Percentiles rank a stretch among this genome's conserved stretches.
phyloP scores from a whole-genome alignment of 2,888 invertebrate species.

The Melikaiella ostensackeni region DNA sequence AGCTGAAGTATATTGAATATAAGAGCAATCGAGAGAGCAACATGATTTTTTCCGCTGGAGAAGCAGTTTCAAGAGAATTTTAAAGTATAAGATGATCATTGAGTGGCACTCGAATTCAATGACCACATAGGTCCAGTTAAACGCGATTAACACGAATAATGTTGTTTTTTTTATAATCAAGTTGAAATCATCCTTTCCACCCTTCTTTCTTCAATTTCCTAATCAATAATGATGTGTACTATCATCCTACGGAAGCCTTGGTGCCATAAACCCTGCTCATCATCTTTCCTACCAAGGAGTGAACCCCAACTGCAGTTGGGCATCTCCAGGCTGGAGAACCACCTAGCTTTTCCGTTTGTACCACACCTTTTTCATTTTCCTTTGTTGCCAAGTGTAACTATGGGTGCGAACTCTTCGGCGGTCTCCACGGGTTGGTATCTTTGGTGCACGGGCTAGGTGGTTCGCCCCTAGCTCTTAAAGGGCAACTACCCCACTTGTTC shows the following conservation, averaged over 20 bases:
- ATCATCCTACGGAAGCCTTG: not conserved
- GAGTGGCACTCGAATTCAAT: too few species aligned
- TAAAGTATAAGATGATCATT: too few species aligned
- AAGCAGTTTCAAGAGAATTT: too few species aligned
- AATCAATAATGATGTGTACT: not conserved
- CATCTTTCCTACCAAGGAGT: not conserved
- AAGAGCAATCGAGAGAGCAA: too few species aligned
- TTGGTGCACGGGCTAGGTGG: constrained; percentile 67
- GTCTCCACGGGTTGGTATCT: constrained; percentile 66
- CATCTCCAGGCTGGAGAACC: not conserved
- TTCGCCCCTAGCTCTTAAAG: constrained; percentile 63
- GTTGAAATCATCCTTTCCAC: too few species aligned
- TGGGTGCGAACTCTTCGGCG: constrained; percentile 6
- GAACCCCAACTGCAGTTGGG: not conserved
- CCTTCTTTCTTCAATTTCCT: too few species aligned
- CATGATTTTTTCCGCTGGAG: too few species aligned
- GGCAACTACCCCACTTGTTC: constrained; percentile 62
- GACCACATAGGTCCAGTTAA: too few species aligned
- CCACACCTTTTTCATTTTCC: constrained; percentile 8
- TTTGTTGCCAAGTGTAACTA: constrained; percentile 5
- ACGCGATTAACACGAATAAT: too few species aligned
- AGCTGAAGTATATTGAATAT: too few species aligned
- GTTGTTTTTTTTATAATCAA: too few species aligned
- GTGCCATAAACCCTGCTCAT: not conserved
- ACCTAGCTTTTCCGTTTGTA: not conserved